Percentiles rank a stretch among this genome's conserved stretches.
phyloP scores from a whole-genome alignment of 2,113 vertebrate species.

The Vimba vimba region DNA sequence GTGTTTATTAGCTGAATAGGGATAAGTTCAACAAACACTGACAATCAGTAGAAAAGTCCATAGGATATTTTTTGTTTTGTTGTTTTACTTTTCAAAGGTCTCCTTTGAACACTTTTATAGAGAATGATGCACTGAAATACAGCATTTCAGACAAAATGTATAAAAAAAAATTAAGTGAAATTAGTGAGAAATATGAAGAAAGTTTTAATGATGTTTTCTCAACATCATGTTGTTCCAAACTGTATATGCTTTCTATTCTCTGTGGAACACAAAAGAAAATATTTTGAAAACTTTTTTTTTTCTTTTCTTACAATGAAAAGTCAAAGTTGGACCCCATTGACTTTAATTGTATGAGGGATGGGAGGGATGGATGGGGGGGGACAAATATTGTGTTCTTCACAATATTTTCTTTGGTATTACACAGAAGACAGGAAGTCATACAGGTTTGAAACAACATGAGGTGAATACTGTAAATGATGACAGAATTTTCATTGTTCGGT shows the following conservation, averaged over 20 bases:
- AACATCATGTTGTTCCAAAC: neutral
- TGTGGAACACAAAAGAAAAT: neutral
- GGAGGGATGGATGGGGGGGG: no score
- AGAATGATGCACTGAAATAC: neutral
- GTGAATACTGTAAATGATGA: neutral
- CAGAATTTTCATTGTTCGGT: neutral
- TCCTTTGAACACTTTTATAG: constrained; percentile 11
- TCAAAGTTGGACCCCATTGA: neutral
- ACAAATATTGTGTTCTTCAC: neutral
- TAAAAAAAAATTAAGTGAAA: neutral
- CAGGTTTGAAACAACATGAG: neutral
- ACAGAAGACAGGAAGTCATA: neutral
- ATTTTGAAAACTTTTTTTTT: neutral
- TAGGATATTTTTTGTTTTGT: neutral
- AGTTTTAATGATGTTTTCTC: neutral
- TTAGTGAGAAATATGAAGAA: neutral
- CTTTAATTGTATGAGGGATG: neutral
- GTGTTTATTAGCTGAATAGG: constrained; percentile 5
- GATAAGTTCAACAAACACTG: constrained; percentile 14
- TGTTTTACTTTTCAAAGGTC: neutral
- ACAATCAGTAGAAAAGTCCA: constrained; percentile 10
- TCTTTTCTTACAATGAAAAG: neutral
- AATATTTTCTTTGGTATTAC: neutral
- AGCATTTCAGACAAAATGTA: neutral
- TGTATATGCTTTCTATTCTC: neutral